Evolutionary conservation across 2,113 vertebrate genomes (phyloP).

Genomic region (Eleginops maclovinus): DNA sequence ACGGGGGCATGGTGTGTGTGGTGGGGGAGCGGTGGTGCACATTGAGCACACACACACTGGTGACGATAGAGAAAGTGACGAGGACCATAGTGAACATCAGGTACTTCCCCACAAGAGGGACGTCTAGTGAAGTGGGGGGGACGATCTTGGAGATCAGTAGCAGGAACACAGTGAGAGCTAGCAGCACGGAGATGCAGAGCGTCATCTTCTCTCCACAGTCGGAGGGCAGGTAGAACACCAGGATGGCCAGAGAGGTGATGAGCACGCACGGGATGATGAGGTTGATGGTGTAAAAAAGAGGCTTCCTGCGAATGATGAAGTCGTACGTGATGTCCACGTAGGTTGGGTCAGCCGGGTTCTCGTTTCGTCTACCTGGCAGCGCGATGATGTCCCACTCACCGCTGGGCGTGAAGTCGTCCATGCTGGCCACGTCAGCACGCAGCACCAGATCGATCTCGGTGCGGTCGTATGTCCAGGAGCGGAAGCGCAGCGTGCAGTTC

Average conservation of each 20-base stretch:
- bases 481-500: constrained; percentile 96
- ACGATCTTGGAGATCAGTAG: constrained; percentile 98
- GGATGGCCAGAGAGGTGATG: constrained; percentile 94
- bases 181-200: constrained; percentile 93
- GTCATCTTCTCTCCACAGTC: constrained; percentile 99
- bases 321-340: constrained; percentile 98
- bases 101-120: constrained; percentile 95
- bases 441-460: constrained; percentile 95
- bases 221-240: constrained; percentile 95
- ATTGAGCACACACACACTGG: constrained; percentile 95
- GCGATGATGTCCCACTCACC: constrained; percentile 98
- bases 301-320: constrained; percentile 96
- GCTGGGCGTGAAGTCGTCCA: constrained; percentile 96
- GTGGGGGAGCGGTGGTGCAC: constrained; percentile 96
- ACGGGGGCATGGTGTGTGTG: constrained; percentile 97
- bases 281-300: constrained; percentile 97
- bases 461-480: constrained; percentile 97
- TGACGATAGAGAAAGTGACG: constrained; percentile 97
- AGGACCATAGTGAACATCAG: constrained; percentile 99
- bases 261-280: constrained; percentile 96
- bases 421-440: constrained; percentile 91
- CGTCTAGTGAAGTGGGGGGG: constrained; percentile 93
- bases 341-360: constrained; percentile 91
- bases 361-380: constrained; percentile 90
- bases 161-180: constrained; percentile 95